Base-by-base conservation (phyloP, 92 coral and sea anemone genomes). In the Heteractis magnifica region DNA sequence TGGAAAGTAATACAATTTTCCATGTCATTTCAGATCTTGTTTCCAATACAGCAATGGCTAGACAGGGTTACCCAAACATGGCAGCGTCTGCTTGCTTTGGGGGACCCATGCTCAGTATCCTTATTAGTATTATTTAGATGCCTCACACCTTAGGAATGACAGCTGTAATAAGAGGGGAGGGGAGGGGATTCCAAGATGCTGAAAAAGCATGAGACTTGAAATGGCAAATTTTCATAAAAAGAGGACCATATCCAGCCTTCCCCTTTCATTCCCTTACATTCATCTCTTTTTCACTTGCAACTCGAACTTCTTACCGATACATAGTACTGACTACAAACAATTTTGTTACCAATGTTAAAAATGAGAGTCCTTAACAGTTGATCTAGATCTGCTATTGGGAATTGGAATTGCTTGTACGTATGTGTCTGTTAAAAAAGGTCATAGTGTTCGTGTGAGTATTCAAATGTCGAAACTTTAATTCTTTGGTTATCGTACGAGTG, bases 51-150 rank as follows among this genome's bases (percentile, higher is more conserved):
- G 87, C 98, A 18, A 93, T 97, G 92, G 99, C 99, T 5, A 93
- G 90, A 65, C 97, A 94, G 76, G 99, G 99, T 5, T 97, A 81
- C 72, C 95, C 95, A 59, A 95, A 90, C 16, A 97, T 97, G 99
- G 99, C 97, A 6, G 91, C 91, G 52, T 93, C 98, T 50, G 98
- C 99, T 12, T 97, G 99, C 79, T 97, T 94, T 75, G 99, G 98
- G 34, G 99, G 99, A n/a, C 98, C 94, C 11, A 55, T 97, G 77
- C 94, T 97, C 0, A 97, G 99, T 97, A 97, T 97, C 99, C 97
- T 90, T 86, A 56, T 49, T 41, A 62, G 10, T 44, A 23, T 51
- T 16, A 19, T 19, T 64, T 52, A 62, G 10, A 15, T 7, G 18
- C 19, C 5, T 74, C 44, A 52, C 48, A 26, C 16, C n/a, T 6